Conservation (phyloP, 1,140 invertebrate genomes). For the Calosoma granatense region DNA sequence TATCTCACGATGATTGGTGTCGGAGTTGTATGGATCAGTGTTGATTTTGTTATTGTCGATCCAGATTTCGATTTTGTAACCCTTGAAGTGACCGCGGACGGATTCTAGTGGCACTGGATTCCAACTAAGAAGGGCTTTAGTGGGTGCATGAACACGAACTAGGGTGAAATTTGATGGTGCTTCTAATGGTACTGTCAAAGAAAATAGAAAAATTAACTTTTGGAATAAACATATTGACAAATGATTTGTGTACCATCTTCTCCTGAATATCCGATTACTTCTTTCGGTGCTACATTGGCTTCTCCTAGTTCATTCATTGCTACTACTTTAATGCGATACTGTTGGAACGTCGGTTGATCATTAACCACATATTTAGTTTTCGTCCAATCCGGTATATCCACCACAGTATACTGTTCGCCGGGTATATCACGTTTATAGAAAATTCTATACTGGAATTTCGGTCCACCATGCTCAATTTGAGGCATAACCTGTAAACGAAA, state of each 20-base stretch:
- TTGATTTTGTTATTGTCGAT: conserved; percentile 46
- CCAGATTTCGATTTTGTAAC: conserved; percentile 95
- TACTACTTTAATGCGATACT: conserved; percentile 84
- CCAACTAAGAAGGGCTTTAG: conserved; percentile 74
- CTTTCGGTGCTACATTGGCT: conserved; percentile 68
- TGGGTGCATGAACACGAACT: conserved; percentile 58
- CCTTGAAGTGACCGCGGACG: conserved; percentile 83
- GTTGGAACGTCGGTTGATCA: conserved; percentile 86
- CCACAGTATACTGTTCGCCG: conserved; percentile 57
- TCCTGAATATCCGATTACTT: conserved; percentile 86
- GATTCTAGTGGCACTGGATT: conserved; percentile 63
- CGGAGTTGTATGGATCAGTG: conserved; percentile 42
- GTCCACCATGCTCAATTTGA: conserved; percentile 92
- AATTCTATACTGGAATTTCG: conserved; percentile 84
- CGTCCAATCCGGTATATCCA: conserved; percentile 68
- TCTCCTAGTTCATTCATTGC: conserved; percentile 86
- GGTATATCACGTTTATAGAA: conserved; percentile 74
- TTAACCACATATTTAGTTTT: conserved; percentile 52
- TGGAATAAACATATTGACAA: neutral
- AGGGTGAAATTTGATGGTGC: conserved; percentile 80
- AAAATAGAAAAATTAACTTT: conserved; percentile 10
- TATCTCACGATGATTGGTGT: conserved; percentile 66
- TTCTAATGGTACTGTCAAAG: conserved; percentile 55
- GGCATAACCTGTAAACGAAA: conserved; percentile 67
- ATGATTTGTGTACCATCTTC: conserved; percentile 58